Evolutionary conservation across 1,140 invertebrate genomes (phyloP).

Genomic region (Aphis gossypii): DNA sequence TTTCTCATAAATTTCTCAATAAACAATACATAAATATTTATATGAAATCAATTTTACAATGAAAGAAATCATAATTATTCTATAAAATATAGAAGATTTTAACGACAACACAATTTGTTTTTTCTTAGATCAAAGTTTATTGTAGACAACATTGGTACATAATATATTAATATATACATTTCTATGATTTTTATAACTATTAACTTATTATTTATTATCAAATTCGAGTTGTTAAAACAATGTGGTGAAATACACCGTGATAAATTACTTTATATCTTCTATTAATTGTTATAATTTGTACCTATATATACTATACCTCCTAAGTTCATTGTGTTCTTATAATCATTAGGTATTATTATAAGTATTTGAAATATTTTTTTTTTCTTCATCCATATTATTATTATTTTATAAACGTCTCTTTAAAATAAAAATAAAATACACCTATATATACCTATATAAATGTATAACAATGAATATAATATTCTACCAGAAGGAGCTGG

Average conservation of each 20-base stretch:
- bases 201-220: not conserved
- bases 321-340: not conserved
- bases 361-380: not conserved
- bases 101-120: not conserved
- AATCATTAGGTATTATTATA: not conserved
- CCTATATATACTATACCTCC: not conserved
- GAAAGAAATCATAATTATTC: not conserved
- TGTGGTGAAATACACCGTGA: not conserved
- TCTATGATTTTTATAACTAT: not conserved
- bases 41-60: not conserved
- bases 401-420: not conserved
- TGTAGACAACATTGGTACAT: not conserved
- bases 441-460: not conserved
- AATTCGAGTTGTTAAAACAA: not conserved
- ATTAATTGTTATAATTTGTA: not conserved
- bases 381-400: not conserved
- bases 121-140: not conserved
- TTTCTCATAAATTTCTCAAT: not conserved
- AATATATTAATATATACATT: not conserved
- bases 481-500: not conserved
- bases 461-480: not conserved
- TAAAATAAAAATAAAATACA: slow-evolving; percentile 5
- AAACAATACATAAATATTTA: not conserved
- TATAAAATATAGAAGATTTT: not conserved
- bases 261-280: not conserved